A percentile compares a stretch with the other conserved stretches of the same genome.
Conservation (phyloP, 2,888 invertebrate species). For the Drosophila aldrichi region DNA sequence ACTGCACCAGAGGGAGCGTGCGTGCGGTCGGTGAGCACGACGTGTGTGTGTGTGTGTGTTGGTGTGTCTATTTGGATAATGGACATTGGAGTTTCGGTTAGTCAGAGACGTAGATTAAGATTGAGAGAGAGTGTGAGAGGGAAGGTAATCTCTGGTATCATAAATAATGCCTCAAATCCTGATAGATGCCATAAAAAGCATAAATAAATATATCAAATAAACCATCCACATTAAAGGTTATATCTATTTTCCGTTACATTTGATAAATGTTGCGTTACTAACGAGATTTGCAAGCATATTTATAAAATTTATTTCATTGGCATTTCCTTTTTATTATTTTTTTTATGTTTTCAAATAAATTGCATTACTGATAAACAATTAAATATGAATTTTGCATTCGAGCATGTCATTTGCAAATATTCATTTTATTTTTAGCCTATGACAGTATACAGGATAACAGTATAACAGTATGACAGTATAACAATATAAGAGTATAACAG, state of each 20-base stretch:
- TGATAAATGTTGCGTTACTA: conserved; percentile 32
- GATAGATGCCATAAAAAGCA: conserved; percentile 33
- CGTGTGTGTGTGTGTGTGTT: conserved; percentile 8
- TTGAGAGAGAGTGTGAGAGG: neutral
- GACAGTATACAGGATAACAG: neutral
- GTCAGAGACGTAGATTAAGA: conserved; percentile 17
- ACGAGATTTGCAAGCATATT: conserved; percentile 20
- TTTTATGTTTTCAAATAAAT: conserved; percentile 14
- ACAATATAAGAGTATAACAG: too few relatives aligned
- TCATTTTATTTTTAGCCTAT: neutral
- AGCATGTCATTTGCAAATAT: neutral
- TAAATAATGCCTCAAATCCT: conserved; percentile 50
- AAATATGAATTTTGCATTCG: neutral
- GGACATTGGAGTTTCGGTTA: conserved; percentile 66
- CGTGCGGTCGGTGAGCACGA: conserved; percentile 11
- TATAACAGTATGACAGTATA: too few relatives aligned
- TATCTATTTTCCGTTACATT: conserved; percentile 23
- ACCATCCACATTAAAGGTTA: neutral
- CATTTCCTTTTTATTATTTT: neutral
- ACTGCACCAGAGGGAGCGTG: conserved; percentile 45
- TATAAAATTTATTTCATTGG: conserved; percentile 23
- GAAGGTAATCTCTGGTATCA: conserved; percentile 22
- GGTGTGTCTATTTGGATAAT: conserved; percentile 68
- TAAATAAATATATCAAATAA: conserved; percentile 6
- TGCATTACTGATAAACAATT: conserved; percentile 20